Conservation (phyloP, 1,140 invertebrate species). For the Drosophila setifemur region DNA sequence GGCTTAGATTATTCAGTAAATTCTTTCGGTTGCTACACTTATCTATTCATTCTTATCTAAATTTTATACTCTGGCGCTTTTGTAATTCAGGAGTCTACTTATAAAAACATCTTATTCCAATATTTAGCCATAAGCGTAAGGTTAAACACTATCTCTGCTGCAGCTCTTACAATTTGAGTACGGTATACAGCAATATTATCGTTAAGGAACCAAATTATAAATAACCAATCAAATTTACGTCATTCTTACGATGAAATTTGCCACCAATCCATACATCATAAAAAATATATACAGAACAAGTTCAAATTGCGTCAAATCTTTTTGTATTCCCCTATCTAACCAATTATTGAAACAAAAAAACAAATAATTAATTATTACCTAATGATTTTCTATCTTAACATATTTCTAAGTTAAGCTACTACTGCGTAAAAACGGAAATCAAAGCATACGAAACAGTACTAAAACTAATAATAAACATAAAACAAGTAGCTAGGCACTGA, state of each 20-base stretch:
- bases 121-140: slow-evolving; percentile 34
- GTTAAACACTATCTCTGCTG: slow-evolving; percentile 14
- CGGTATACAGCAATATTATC: slow-evolving; percentile 44
- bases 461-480: no score
- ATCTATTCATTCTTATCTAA: slow-evolving; percentile 11
- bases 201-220: slow-evolving; percentile 3
- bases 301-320: slow-evolving; percentile 20
- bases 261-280: not conserved
- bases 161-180: slow-evolving; percentile 24
- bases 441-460: slow-evolving; percentile 66
- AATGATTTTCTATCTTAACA: slow-evolving; percentile 49
- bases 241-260: slow-evolving; percentile 5
- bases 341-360: slow-evolving; percentile 2
- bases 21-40: slow-evolving; percentile 12
- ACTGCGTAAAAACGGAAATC: slow-evolving; percentile 35
- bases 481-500: slow-evolving; percentile 65
- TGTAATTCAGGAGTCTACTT: slow-evolving; percentile 29
- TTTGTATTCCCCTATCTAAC: slow-evolving; percentile 30
- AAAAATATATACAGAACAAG: slow-evolving; percentile 21
- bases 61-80: slow-evolving; percentile 35
- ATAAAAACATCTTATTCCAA: slow-evolving; percentile 44
- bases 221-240: slow-evolving; percentile 16
- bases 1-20: slow-evolving; percentile 14
- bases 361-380: slow-evolving; percentile 1
- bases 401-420: slow-evolving; percentile 47